Evolutionary conservation across 2,888 invertebrate genomes (phyloP), one percentile per base, ranked within the genome.

Genomic region (Pimpla rufipes): DNA sequence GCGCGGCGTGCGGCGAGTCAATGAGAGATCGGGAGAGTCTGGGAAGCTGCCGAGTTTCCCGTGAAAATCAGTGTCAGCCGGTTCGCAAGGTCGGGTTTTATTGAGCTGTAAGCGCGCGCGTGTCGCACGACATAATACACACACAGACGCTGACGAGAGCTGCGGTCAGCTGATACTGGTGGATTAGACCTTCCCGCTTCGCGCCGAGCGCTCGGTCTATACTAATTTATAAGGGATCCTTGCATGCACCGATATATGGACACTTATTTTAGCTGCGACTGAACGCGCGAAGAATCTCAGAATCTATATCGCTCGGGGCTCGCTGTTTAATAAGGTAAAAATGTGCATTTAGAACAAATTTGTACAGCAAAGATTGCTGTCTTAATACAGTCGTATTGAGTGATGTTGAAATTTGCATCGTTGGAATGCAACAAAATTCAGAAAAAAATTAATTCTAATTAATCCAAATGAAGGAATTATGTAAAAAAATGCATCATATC

Each of bases 71-170:
- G 88, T 88, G 85, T 86, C 85, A 87, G 86, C 87, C 87, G 81
- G 86, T 86, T 88, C 80, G 86, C 90, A 90, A 91, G 91, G 91
- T 91, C 91, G 87, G 79, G 76, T 85, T 85, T 90, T 88, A 91
- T 91, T 89, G 86, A 87, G 84, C 84, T 80, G 87, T 87, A 85
- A n/a, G n/a, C 76, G 78, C 67, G 86, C 87, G 81, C 85, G 85
- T 85, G 85, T 85, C 84, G 84, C 80, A 86, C 83, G 87, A 86
- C 87, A 86, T 85, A 89, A 86, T 67, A 59, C 10, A 84, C 86
- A 85, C 87, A 86, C 87, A 85, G 83, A 83, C 83, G 85, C 83
- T 81, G 47, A 10, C 67, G 6, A 59, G 13, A 3, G 29, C n/a
- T n/a, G 29, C 29, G 29, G 29, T 5, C 29, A 5, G n/a, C n/a